These are phyloP conservation scores for Columba janthina DNA, from an alignment of 2,113 vertebrate species.

Conservation along the genomic window DNA sequence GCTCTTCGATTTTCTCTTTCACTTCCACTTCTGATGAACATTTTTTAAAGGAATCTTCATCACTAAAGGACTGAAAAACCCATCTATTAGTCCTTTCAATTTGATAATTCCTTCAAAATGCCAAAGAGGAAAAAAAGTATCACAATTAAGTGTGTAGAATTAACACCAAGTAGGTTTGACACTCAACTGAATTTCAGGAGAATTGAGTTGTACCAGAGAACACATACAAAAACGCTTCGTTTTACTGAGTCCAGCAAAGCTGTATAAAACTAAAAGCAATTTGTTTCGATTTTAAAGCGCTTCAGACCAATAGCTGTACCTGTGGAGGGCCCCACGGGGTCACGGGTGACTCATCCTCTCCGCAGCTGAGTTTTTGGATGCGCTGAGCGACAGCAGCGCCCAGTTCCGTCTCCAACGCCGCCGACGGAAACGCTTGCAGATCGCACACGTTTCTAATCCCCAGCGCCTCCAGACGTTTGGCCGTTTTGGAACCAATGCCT, in stretches of 20 bases:
- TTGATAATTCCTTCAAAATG: background rate
- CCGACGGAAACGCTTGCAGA: constrained; percentile 77
- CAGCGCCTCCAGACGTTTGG: constrained; percentile 78
- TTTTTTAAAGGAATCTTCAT: constrained; percentile 92
- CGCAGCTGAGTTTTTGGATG: constrained; percentile 82
- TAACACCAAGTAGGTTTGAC: background rate
- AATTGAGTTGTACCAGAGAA: background rate
- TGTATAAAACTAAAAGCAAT: background rate
- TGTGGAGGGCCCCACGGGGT: constrained; percentile 84
- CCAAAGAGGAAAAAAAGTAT: background rate
- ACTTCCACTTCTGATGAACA: constrained; percentile 82
- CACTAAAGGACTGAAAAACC: constrained; percentile 85
- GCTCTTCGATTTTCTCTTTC: constrained; percentile 80
- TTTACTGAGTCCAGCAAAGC: background rate
- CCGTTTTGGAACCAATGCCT: constrained; percentile 88
- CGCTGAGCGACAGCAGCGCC: constrained; percentile 77
- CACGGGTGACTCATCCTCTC: constrained; percentile 83
- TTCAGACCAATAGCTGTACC: constrained; percentile 66
- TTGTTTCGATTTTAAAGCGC: background rate
- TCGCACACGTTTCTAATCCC: constrained; percentile 77
- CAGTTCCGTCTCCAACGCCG: constrained; percentile 78
- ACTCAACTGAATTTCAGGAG: background rate
- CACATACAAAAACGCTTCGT: background rate
- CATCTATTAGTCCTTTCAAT: background rate
- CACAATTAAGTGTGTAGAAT: background rate